Conservation (phyloP, 2,888 invertebrate species). For the Clitarchus hookeri region DNA sequence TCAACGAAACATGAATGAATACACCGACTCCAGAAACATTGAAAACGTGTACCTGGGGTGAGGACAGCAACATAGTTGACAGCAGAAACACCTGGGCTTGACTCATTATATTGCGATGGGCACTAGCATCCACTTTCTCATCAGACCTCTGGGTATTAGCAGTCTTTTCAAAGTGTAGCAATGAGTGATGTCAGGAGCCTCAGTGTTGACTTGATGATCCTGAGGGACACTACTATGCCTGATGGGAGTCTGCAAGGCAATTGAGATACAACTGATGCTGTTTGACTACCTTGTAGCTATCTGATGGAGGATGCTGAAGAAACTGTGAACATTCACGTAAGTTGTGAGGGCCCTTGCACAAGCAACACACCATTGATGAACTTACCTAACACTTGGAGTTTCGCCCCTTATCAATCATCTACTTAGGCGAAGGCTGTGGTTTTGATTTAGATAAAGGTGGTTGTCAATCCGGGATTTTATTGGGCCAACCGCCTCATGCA, state of each 20-base stretch:
- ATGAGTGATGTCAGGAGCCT: not conserved
- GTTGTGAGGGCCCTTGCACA: not conserved
- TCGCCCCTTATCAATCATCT: not conserved
- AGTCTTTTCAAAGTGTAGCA: not conserved
- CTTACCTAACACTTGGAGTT: not conserved
- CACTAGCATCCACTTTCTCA: not conserved
- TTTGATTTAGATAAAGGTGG: not conserved
- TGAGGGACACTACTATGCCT: not conserved
- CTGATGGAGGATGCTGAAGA: not conserved
- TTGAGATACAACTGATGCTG: not conserved
- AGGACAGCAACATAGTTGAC: not conserved
- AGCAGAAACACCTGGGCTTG: not conserved
- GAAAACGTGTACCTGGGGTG: not conserved
- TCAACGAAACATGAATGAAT: not conserved
- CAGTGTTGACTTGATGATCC: not conserved
- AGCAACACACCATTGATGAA: not conserved
- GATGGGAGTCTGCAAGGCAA: not conserved
- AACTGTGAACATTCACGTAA: not conserved
- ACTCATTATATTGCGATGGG: not conserved
- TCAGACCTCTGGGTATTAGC: not conserved
- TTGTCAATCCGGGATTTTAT: not conserved
- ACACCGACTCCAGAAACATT: not conserved
- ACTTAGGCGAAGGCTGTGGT: not conserved
- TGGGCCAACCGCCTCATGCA: not conserved
- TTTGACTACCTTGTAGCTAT: not conserved